phyloP scores from a whole-genome alignment of 2,797 vertebrate species.

The Danio kyathit region DNA sequence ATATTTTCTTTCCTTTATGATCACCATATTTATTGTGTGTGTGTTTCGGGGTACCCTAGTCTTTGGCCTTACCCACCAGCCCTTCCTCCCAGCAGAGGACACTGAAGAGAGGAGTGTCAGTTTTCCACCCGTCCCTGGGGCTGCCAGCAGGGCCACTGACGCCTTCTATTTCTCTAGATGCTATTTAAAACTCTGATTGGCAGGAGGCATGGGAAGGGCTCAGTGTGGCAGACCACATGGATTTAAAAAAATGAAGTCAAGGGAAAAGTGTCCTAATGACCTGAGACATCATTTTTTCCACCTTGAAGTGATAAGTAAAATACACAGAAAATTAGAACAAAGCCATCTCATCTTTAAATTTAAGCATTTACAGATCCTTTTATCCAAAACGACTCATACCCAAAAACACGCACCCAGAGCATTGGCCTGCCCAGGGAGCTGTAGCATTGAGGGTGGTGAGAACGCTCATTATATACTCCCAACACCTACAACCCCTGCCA shows the following conservation, averaged over 20 bases:
- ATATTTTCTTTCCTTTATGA: not conserved
- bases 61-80: slow-evolving; percentile 19
- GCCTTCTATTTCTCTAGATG: slow-evolving; percentile 77
- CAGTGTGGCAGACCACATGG: slow-evolving; percentile 34
- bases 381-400: no score
- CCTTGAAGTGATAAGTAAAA: not conserved
- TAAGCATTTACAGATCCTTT: no score
- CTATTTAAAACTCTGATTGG: slow-evolving; percentile 80
- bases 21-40: not conserved
- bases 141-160: slow-evolving; percentile 70
- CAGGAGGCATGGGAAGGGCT: slow-evolving; percentile 55
- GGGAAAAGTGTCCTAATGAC: not conserved
- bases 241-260: slow-evolving; percentile 6
- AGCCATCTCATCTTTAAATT: not conserved
- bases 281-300: not conserved
- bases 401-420: no score
- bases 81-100: slow-evolving; percentile 26
- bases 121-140: slow-evolving; percentile 65
- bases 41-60: slow-evolving; percentile 32
- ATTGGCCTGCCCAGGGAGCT: no score
- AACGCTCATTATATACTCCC: no score
- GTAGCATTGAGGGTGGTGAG: no score
- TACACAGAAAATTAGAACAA: not conserved
- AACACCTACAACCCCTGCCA: no score
- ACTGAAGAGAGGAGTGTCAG: slow-evolving; percentile 58